Evolutionary conservation across 2,797 vertebrate species (phyloP).

Genomic region (Rhinella marina): DNA sequence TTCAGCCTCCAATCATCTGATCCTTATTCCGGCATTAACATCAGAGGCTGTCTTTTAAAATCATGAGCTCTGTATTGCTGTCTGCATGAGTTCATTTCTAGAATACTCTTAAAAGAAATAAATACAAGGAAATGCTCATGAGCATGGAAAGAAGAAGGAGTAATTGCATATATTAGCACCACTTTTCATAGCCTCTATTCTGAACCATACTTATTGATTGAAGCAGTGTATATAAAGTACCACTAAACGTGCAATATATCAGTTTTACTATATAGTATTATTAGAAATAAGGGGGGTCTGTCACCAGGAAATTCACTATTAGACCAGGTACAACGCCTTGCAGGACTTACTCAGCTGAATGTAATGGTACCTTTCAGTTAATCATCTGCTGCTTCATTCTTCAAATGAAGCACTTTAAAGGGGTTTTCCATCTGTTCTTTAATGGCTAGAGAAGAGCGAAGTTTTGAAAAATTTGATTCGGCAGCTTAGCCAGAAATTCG

Average conservation of each 20-base stretch:
- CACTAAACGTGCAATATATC: background rate
- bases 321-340: too few relatives aligned
- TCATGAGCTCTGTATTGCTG: background rate
- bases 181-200: background rate
- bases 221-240: background rate
- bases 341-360: too few relatives aligned
- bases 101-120: background rate
- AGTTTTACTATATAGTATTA: background rate
- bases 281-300: background rate
- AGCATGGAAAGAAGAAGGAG: background rate
- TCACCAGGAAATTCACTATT: too few relatives aligned
- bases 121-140: background rate
- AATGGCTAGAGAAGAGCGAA: too few relatives aligned
- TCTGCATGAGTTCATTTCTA: background rate
- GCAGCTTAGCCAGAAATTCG: too few relatives aligned
- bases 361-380: too few relatives aligned
- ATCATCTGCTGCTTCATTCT: too few relatives aligned
- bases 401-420: too few relatives aligned
- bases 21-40: slow-evolving; percentile 18
- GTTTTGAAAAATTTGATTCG: too few relatives aligned
- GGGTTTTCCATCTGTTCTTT: too few relatives aligned
- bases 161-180: background rate
- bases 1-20: slow-evolving; percentile 15
- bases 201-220: background rate
- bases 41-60: background rate